These are phyloP conservation scores for Hydrolagus affinis DNA, from an alignment of 2,113 vertebrate species.

Conservation along the genomic window DNA sequence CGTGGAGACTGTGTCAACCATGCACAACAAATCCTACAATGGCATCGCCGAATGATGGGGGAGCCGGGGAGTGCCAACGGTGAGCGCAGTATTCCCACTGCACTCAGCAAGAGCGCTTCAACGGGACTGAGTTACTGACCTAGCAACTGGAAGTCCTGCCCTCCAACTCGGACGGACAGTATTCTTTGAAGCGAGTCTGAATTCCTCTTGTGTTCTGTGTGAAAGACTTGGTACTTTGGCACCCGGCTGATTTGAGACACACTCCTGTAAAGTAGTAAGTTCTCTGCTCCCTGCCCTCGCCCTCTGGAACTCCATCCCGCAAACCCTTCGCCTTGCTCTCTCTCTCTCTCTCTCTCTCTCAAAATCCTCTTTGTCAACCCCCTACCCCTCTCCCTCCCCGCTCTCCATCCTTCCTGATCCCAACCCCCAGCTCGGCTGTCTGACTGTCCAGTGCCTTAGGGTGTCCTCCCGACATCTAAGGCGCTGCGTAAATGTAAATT, in stretches of 20 bases:
- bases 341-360: no score
- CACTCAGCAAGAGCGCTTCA: not conserved
- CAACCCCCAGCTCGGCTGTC: no score
- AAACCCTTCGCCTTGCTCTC: no score
- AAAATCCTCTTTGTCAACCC: no score
- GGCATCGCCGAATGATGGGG: conserved; percentile 74
- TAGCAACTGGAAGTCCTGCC: conserved; percentile 1
- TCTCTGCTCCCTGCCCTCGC: no score
- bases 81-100: not conserved
- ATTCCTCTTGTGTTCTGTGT: not conserved
- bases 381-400: no score
- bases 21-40: conserved; percentile 77
- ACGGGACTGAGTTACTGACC: not conserved
- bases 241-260: not conserved
- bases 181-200: not conserved
- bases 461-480: no score
- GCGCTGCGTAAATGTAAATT: no score
- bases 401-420: no score
- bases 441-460: no score
- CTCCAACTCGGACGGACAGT: not conserved
- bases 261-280: no score
- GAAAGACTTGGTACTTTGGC: not conserved
- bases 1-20: conserved; percentile 73
- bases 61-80: not conserved
- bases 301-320: no score